These are phyloP conservation scores for Gymnogyps californianus DNA, from an alignment of 2,113 vertebrate genomes.

Conservation along the genomic window DNA sequence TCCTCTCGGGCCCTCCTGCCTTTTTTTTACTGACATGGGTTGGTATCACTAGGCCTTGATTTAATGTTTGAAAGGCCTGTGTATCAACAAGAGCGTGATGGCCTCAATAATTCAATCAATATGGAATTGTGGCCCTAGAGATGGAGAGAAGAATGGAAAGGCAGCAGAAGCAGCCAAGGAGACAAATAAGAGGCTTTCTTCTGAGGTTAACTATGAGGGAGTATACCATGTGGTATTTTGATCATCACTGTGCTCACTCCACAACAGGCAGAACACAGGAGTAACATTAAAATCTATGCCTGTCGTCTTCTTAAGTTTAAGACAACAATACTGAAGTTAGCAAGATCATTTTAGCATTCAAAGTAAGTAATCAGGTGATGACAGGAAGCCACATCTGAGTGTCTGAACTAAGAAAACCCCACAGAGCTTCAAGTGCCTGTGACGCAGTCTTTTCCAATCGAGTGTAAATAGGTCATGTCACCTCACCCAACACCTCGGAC, in stretches of 20 bases:
- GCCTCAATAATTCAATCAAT: not conserved
- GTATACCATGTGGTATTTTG: not conserved
- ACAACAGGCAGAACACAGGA: not conserved
- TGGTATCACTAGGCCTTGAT: not conserved
- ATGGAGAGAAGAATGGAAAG: not conserved
- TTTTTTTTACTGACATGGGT: not conserved
- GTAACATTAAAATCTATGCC: not conserved
- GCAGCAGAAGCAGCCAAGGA: not conserved
- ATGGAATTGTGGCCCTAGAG: not conserved
- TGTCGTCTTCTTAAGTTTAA: not conserved
- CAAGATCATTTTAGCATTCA: not conserved
- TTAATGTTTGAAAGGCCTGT: not conserved
- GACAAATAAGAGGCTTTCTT: not conserved
- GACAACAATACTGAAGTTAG: not conserved
- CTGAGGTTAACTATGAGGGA: not conserved
- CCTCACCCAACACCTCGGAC: not conserved
- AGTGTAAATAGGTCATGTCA: constrained; percentile 43
- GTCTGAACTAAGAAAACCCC: not conserved
- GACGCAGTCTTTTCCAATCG: constrained; percentile 33
- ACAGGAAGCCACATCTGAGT: constrained; percentile 29
- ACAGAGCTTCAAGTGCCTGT: not conserved
- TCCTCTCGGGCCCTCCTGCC: not conserved
- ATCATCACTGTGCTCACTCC: not conserved
- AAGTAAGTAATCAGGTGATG: not conserved
- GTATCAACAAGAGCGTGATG: not conserved